Evolutionary conservation across 2,113 vertebrate species (phyloP).

Genomic region (Propithecus coquereli): DNA sequence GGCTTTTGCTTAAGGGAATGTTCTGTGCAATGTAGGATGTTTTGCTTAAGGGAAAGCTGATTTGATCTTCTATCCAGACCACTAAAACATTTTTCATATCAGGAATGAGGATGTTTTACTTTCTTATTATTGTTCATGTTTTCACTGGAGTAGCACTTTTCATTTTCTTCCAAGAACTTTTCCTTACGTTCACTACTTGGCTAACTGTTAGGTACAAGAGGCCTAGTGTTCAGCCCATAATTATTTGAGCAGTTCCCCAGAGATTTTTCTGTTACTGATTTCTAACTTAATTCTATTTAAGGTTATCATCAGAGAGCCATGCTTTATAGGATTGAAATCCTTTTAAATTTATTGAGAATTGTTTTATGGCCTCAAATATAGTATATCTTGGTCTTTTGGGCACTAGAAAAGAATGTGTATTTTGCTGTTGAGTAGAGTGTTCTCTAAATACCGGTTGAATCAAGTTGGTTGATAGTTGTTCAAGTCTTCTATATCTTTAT

Average conservation of each 20-base stretch:
- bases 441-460: not conserved
- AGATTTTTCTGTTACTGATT: conserved; percentile 38
- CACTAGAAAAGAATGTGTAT: conserved; percentile 8
- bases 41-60: not conserved
- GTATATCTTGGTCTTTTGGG: not conserved
- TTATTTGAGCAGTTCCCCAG: not conserved
- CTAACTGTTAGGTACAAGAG: not conserved
- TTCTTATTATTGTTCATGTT: not conserved
- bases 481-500: not conserved
- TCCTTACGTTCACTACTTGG: not conserved
- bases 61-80: not conserved
- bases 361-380: not conserved
- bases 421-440: not conserved
- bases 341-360: conserved; percentile 36
- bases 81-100: not conserved
- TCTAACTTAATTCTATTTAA: conserved; percentile 10
- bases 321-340: conserved; percentile 25
- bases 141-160: not conserved
- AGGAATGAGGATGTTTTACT: no score
- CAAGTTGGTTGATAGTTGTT: conserved; percentile 4
- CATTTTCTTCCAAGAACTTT: not conserved
- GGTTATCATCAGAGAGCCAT: not conserved
- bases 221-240: not conserved
- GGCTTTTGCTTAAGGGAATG: not conserved
- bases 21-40: not conserved